Conservation (phyloP, 2,113 vertebrate species). For the Azemiops feae region DNA sequence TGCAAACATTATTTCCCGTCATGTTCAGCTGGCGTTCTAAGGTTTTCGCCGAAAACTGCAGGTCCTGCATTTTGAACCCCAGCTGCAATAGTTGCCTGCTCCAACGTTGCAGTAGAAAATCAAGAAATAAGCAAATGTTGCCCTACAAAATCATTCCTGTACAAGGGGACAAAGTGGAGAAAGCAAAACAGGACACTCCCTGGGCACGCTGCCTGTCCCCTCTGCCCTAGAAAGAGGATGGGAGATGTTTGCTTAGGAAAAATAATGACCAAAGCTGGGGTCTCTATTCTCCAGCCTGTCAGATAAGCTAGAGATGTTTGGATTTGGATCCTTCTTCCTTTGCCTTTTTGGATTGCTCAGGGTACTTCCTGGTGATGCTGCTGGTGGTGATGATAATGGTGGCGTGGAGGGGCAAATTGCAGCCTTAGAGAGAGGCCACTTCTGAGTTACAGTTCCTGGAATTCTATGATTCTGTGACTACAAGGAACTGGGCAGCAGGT, state of each 20-base stretch:
- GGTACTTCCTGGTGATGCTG: too few relatives aligned
- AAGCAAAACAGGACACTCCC: conserved; percentile 1
- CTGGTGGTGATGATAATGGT: too few relatives aligned
- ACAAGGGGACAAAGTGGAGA: conserved; percentile 39
- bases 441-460: neutral
- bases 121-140: neutral
- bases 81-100: neutral
- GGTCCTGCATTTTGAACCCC: neutral
- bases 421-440: too few relatives aligned
- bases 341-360: too few relatives aligned
- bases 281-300: too few relatives aligned
- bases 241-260: neutral
- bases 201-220: conserved; percentile 24
- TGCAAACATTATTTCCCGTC: fast-evolving
- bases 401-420: too few relatives aligned
- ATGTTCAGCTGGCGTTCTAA: fast-evolving
- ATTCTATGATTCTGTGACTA: too few relatives aligned
- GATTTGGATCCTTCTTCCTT: neutral
- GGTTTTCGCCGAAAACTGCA: fast-evolving
- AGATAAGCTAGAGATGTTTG: neutral
- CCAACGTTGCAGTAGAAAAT: neutral
- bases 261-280: neutral
- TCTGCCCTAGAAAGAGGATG: neutral
- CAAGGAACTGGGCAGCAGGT: neutral
- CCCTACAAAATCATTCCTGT: neutral